phyloP scores from a whole-genome alignment of 1,140 invertebrate genomes.

The Alviniconcha marisindica region DNA sequence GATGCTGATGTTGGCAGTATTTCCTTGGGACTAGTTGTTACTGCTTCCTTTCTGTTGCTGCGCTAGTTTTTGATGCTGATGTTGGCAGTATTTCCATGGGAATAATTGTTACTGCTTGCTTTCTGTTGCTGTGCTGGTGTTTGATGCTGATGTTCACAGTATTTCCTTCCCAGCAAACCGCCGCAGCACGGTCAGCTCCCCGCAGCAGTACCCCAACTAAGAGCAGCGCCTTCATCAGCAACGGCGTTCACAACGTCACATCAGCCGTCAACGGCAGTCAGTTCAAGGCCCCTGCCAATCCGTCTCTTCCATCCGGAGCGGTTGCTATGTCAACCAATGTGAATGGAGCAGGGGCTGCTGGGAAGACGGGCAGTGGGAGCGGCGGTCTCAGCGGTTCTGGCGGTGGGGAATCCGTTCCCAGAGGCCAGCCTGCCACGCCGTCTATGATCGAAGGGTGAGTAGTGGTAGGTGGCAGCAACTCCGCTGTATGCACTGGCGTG shows the following conservation, averaged over 20 bases:
- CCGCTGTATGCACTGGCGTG: too few species aligned
- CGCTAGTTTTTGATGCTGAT: background rate
- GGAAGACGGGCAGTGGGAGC: background rate
- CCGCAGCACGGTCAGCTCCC: constrained; percentile 16
- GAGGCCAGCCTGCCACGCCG: constrained; percentile 20
- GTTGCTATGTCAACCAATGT: background rate
- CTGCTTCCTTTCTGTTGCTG: too few species aligned
- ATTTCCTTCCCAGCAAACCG: constrained; percentile 23
- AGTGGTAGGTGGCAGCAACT: background rate
- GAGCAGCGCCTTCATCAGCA: constrained; percentile 54
- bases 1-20: background rate
- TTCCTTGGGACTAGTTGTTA: too few species aligned
- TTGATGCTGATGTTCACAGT: background rate
- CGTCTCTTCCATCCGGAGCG: background rate
- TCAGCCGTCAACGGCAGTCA: background rate
- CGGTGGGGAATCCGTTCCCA: constrained; percentile 31
- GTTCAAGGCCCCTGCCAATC: background rate
- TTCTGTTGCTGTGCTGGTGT: background rate
- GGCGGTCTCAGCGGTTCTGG: constrained; percentile 26
- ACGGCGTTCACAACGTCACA: background rate
- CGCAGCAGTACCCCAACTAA: constrained; percentile 59
- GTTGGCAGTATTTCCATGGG: too few species aligned
- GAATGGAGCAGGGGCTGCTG: constrained; percentile 5
- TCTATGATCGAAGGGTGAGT: constrained; percentile 39
- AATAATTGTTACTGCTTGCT: too few species aligned